These are phyloP conservation scores for Operophtera brumata DNA, from an alignment of 2,888 invertebrate genomes.

Conservation along the genomic window DNA sequence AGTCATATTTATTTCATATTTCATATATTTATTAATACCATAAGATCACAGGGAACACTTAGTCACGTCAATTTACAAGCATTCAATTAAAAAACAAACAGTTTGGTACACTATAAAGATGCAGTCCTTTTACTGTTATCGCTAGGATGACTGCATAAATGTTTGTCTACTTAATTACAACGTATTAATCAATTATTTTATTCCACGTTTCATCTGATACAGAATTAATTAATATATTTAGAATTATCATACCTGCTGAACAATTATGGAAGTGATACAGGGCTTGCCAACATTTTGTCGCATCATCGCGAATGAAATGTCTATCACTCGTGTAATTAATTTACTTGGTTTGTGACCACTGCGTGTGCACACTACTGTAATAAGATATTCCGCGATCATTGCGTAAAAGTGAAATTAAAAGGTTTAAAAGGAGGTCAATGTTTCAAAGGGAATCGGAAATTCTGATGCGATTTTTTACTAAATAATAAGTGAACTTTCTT, in stretches of 20 bases:
- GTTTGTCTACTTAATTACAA: too few species aligned
- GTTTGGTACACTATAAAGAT: too few species aligned
- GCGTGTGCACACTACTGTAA: neutral
- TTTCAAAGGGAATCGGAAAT: constrained; percentile 23
- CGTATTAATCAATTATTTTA: constrained; percentile 1
- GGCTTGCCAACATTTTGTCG: constrained; percentile 41
- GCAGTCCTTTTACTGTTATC: too few species aligned
- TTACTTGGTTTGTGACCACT: neutral
- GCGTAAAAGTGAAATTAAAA: constrained; percentile 22
- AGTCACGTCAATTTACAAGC: too few species aligned
- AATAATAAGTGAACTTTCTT: too few species aligned
- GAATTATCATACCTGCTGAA: constrained; percentile 23
- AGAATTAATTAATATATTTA: constrained; percentile 11
- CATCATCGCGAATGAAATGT: neutral
- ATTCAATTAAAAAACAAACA: too few species aligned
- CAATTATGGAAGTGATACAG: constrained; percentile 35
- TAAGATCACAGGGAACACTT: too few species aligned
- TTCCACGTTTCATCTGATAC: constrained; percentile 11
- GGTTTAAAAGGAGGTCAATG: too few species aligned
- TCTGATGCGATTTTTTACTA: neutral
- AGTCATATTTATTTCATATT: too few species aligned
- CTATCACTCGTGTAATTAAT: constrained; percentile 6
- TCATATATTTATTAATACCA: too few species aligned
- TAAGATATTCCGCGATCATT: constrained; percentile 7
- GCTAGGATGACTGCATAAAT: too few species aligned